Base-by-base conservation (phyloP, 2,113 vertebrate species). In the Caranx melampygus region DNA sequence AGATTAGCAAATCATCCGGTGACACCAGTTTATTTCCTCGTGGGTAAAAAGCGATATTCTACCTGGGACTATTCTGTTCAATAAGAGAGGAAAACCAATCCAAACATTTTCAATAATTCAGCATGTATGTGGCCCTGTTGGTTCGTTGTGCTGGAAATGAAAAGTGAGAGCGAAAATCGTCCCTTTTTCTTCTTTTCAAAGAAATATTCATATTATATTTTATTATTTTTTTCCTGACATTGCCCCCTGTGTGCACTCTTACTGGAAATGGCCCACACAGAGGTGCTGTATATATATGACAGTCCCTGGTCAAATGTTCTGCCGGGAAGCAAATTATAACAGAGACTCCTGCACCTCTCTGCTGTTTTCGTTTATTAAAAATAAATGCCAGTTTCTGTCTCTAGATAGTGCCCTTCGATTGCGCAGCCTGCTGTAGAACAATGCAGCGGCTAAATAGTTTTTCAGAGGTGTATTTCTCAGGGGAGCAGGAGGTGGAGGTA, bases 61-160 rank as follows among this genome's bases (percentile, higher is more conserved):
- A 86, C 75, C 66, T 59, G 75, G 45, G 45, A 81, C 35, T 67
- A 58, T 64, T 73, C 21, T 51, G 66, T 47, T 90, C 81, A 71
- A 72, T 78, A 66, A 57, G 21, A 64, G 61, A 18, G 13, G 31
- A 31, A 47, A 83, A 79, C 51, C 70, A 81, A 70, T 84, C 57
- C 58, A 75, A 86, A 84, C 85, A 71, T 14, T 73, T 72, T 87
- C 2, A 89, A 90, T 92, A 89, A 92, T 92, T 92, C 55, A 90
- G 31, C 40, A 18, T 67, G 52, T 61, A 49, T 66, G 37, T 68
- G 54, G 26, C 13, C 5, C 31, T 34, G 47, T 47, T 66, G 63
- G 47, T 74, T 45, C 14, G 6, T 55, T 40, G 14, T 42, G 37
- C 44, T 61, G 42, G 35, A 35, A 75, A 68, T 54, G 45, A 80